A percentile compares a stretch with the other conserved stretches of the same genome.
These are phyloP conservation scores for Lasioglossum leucozonium DNA, from an alignment of 2,888 invertebrate genomes.

Conservation along the genomic window DNA sequence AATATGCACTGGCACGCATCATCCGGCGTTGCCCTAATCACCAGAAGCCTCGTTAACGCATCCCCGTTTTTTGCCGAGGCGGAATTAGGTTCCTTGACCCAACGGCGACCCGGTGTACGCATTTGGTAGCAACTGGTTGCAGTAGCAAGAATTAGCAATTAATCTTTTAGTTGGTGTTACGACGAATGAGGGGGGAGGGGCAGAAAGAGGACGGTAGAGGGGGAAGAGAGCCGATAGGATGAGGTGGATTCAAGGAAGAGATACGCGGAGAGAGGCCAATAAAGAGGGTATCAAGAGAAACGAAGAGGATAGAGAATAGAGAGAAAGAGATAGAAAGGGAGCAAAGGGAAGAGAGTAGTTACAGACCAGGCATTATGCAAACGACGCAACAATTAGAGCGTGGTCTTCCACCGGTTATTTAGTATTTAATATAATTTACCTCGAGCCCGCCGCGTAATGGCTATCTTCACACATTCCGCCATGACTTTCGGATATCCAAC, in stretches of 20 bases:
- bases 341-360: slow-evolving; percentile 71
- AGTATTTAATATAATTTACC: slow-evolving; percentile 67
- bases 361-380: slow-evolving; percentile 81
- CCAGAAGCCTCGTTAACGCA: slow-evolving; percentile 64
- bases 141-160: slow-evolving; percentile 80
- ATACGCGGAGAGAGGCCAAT: slow-evolving; percentile 57
- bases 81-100: slow-evolving; percentile 68
- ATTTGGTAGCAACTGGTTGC: slow-evolving; percentile 79
- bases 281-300: slow-evolving; percentile 46
- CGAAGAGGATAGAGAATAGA: slow-evolving; percentile 35
- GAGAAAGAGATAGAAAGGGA: slow-evolving; percentile 27
- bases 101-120: slow-evolving; percentile 55
- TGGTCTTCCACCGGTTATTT: slow-evolving; percentile 77
- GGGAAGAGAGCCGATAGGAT: slow-evolving; percentile 52
- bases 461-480: slow-evolving; percentile 72
- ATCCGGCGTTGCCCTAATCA: neutral
- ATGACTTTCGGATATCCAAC: slow-evolving; percentile 41
- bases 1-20: neutral
- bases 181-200: slow-evolving; percentile 50
- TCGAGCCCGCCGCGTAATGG: slow-evolving; percentile 65
- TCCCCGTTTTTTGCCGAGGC: slow-evolving; percentile 56
- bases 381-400: slow-evolving; percentile 81
- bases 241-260: slow-evolving; percentile 58
- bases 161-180: slow-evolving; percentile 75
- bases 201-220: slow-evolving; percentile 42